These are phyloP conservation scores for Etheostoma spectabile DNA, from an alignment of 2,113 vertebrate species.

Conservation along the genomic window DNA sequence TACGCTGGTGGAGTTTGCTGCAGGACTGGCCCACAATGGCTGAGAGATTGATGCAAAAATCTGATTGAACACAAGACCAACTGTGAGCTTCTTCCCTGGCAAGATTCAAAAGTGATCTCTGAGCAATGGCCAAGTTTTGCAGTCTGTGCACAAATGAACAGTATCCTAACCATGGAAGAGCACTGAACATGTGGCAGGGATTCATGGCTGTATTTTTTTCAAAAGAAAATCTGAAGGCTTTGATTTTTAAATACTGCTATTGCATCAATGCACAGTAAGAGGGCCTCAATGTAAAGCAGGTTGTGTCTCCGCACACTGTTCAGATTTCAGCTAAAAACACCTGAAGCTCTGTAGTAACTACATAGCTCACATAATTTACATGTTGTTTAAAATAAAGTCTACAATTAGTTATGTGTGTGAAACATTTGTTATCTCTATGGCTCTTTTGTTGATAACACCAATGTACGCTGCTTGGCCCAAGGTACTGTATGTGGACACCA, in stretches of 20 bases:
- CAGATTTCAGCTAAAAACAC: not conserved
- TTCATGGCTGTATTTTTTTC: not conserved
- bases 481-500: not conserved
- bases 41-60: constrained; percentile 40
- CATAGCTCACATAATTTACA: constrained; percentile 3
- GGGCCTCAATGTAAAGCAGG: not conserved
- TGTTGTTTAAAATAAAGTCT: constrained; percentile 45
- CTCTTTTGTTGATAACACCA: not conserved
- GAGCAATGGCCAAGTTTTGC: not conserved
- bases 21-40: constrained; percentile 81
- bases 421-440: not conserved
- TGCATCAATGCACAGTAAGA: not conserved
- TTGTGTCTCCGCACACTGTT: not conserved
- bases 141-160: not conserved
- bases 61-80: not conserved
- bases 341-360: not conserved
- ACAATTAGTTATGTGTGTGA: not conserved
- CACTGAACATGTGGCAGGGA: not conserved
- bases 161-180: not conserved
- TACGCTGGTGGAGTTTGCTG: constrained; percentile 91
- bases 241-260: not conserved
- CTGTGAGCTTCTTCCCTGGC: not conserved
- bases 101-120: not conserved
- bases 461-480: not conserved
- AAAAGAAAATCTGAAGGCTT: not conserved